phyloP scores from a whole-genome alignment of 2,888 invertebrate genomes.

The Strigamia maritima region DNA sequence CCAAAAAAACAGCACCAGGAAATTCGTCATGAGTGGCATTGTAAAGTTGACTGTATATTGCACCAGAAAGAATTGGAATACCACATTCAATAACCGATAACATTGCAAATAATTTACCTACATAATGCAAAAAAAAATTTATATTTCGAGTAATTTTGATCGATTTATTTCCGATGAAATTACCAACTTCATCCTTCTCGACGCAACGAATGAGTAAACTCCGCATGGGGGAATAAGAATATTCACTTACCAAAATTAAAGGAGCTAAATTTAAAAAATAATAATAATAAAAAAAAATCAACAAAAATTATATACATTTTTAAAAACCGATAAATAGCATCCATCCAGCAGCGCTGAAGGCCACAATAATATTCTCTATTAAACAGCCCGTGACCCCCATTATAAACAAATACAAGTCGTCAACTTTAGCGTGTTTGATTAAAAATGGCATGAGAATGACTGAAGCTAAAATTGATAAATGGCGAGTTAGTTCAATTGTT shows the following conservation, averaged over 20 bases:
- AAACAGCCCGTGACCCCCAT: neutral
- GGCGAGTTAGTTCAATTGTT: too few relatives aligned
- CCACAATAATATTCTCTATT: constrained; percentile 15
- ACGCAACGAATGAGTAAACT: constrained; percentile 36
- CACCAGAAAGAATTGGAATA: constrained; percentile 31
- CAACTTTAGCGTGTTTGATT: neutral
- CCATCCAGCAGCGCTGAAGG: constrained; percentile 35
- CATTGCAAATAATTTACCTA: constrained; percentile 33
- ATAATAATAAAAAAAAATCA: too few relatives aligned
- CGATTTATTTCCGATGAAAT: neutral
- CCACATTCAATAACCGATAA: constrained; percentile 31
- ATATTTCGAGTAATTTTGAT: neutral
- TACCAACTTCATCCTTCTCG: constrained; percentile 38
- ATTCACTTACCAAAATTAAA: neutral
- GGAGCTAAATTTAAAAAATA: too few relatives aligned
- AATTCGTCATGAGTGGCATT: constrained; percentile 18
- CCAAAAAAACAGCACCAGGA: constrained; percentile 31
- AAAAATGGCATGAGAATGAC: constrained; percentile 17
- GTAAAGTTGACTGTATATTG: constrained; percentile 35
- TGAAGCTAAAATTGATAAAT: constrained; percentile 20
- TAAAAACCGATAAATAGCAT: constrained; percentile 36
- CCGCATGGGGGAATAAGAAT: constrained; percentile 6
- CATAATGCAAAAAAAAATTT: neutral
- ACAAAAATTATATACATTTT: too few relatives aligned
- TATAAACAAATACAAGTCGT: neutral